Base-by-base conservation (phyloP, 2,797 vertebrate species). In the Potorous gilbertii region DNA sequence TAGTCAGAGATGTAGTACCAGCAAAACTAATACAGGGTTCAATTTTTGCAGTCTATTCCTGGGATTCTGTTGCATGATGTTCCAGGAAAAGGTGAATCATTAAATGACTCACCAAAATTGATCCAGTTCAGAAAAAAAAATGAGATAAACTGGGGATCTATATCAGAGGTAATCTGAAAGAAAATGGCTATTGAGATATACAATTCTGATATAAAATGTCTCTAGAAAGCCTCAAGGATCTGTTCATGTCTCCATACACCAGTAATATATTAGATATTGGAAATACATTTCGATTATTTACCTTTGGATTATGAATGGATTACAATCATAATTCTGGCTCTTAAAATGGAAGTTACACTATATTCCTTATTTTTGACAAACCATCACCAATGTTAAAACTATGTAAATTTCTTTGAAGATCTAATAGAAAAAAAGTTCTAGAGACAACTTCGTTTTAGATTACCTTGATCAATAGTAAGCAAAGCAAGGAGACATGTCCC, bases 281-380 rank as follows among this genome's bases (percentile, higher is more conserved):
- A 94, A 97, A 56, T 95, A 6, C 54, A 90, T 95, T 95, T 95
- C 1, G 55, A n/a, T 94, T 93, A n/a, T 31, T 95, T 91, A 50
- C 1, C 93, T 96, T 95, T 95, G 66, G 95, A 94, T 95, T 93
- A 94, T 34, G 21, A 95, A 90, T 66, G 92, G 92, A 91, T 92
- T 95, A 66, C 66, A 54, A 55, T 95, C 21, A 94, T 56, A 96
- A 95, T 21, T 54, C 57, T 55, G 24, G n/a, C 3, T 97, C 93
- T 66, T 92, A 92, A 95, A 96, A 94, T 34, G 12, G 94, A 55
- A 13, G 91, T 93, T 92, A 55, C 87, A 91, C 55, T 92, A 34
- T 95, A 92, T n/a, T n/a, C n/a, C 92, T 91, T 81, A 28, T 90
- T 96, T 91, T 54, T 34, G 91, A 56, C 50, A 50, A 50, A 4